Base-by-base conservation (phyloP, 2,888 invertebrate species). In the Dicyrtomina minuta region DNA sequence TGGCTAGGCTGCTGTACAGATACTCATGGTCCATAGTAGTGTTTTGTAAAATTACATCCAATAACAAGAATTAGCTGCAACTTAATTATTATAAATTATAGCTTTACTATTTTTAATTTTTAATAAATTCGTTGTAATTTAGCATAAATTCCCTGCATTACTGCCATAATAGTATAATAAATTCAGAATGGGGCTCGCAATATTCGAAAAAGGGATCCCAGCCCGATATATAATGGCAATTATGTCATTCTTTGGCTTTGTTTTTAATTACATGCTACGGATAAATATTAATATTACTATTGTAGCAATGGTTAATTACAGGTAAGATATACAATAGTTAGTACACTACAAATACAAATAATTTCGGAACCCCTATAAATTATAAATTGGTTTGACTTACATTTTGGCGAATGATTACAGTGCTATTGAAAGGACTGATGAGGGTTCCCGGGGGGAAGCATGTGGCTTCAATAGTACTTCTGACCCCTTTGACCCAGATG, bases 241-340 rank as follows among this genome's bases (percentile, higher is more conserved):
- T 20, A 39, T 70, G 58, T 43, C 56, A 5, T 89, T 92, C 76
- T 84, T 91, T 74, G 92, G 92, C 72, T 93, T 93, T 83, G 92
- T 93, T 91, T 85, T 92, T 84, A 92, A 93, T 84, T 93, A 93
- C 85, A 92, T 92, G 82, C 84, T 93, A 41, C 86, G 93, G 62
- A 92, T 93, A 68, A 93, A 93, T 83, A 85, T 93, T 66, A 92
- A 92, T 71, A 91, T 93, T 74, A 91, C 92, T 72, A 90, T 93
- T 76, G 91, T 93, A 53, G 90, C 89, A 79, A 93, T 93, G 93
- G 87, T 90, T n/a, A 72, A 71, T 26, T 61, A 68, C 61, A 68
- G 51, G 68, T 68, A 53, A 44, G 33, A 15, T 8, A 17, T 20
- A 33, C 8, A 33, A 33, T 8, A 5, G 3, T 33, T 33, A 5